Conservation (phyloP, 2,797 vertebrate species). For the Gallinago solitaria region DNA sequence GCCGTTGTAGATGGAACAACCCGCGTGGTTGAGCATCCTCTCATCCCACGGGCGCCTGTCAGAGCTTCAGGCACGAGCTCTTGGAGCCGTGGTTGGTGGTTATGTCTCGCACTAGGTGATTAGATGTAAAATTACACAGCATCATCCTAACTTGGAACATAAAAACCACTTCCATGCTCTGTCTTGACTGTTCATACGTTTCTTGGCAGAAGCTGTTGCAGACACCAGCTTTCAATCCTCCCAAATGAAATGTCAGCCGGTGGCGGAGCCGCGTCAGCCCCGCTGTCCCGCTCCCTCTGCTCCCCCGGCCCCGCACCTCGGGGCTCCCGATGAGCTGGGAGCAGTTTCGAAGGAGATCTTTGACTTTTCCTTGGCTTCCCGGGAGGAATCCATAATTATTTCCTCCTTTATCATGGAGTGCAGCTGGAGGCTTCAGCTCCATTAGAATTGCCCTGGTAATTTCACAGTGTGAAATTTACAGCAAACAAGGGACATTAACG, state of each 20-base stretch:
- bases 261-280: background rate
- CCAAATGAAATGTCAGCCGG: constrained; percentile 47
- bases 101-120: background rate
- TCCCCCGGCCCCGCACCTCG: background rate
- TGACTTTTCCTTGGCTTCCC: constrained; percentile 69
- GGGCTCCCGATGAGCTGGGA: constrained; percentile 54
- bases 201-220: constrained; percentile 50
- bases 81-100: background rate
- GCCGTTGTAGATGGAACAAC: background rate
- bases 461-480: constrained; percentile 68
- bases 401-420: constrained; percentile 68
- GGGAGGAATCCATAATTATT: constrained; percentile 65
- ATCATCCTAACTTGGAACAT: constrained; percentile 33
- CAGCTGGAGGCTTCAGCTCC: constrained; percentile 68
- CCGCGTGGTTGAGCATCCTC: background rate
- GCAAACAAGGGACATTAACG: constrained; percentile 65
- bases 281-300: background rate
- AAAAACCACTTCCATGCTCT: constrained; percentile 33
- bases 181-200: constrained; percentile 40
- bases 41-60: background rate
- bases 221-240: constrained; percentile 37
- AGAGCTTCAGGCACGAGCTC: constrained; percentile 6
- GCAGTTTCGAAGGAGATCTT: constrained; percentile 60
- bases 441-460: constrained; percentile 71
- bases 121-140: constrained; percentile 48